Percentiles rank a stretch among this genome's conserved stretches.
Evolutionary conservation across 2,797 vertebrate genomes (phyloP).

Genomic region (Anguilla megastoma): DNA sequence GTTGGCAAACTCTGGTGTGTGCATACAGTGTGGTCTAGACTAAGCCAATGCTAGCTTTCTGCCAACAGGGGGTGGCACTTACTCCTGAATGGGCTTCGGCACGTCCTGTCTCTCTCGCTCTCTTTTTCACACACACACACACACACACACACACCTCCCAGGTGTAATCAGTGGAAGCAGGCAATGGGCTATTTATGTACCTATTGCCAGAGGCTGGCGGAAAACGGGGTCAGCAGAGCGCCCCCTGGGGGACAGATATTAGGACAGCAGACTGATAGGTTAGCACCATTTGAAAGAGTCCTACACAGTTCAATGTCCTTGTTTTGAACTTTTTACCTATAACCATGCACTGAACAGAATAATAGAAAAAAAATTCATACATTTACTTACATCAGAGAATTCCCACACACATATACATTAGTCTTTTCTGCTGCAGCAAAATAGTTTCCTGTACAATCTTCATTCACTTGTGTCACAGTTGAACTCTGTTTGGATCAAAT

Average conservation of each 20-base stretch:
- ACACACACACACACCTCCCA: constrained; percentile 45
- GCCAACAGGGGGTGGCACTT: not conserved
- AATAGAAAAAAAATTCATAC: constrained; percentile 50
- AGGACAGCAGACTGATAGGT: constrained; percentile 52
- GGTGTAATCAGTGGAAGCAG: constrained; percentile 43
- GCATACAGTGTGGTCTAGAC: not conserved
- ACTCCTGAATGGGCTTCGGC: not conserved
- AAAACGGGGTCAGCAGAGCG: constrained; percentile 47
- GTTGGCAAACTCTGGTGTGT: not conserved
- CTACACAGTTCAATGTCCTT: constrained; percentile 38
- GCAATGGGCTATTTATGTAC: constrained; percentile 51
- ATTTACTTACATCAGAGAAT: constrained; percentile 57
- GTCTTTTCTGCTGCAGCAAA: constrained; percentile 30
- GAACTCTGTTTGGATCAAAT: constrained; percentile 17
- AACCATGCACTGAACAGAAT: constrained; percentile 52
- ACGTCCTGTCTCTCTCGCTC: not conserved
- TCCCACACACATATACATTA: constrained; percentile 42
- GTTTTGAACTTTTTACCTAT: constrained; percentile 38
- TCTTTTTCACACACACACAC: constrained; percentile 7
- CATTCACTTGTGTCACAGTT: constrained; percentile 32
- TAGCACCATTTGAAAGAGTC: constrained; percentile 63
- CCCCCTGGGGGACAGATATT: constrained; percentile 44
- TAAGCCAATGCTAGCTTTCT: not conserved
- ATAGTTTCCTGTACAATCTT: constrained; percentile 42
- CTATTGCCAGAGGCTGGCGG: constrained; percentile 35